Base-by-base conservation (phyloP, 2,888 invertebrate species). In the Malacosoma neustria region DNA sequence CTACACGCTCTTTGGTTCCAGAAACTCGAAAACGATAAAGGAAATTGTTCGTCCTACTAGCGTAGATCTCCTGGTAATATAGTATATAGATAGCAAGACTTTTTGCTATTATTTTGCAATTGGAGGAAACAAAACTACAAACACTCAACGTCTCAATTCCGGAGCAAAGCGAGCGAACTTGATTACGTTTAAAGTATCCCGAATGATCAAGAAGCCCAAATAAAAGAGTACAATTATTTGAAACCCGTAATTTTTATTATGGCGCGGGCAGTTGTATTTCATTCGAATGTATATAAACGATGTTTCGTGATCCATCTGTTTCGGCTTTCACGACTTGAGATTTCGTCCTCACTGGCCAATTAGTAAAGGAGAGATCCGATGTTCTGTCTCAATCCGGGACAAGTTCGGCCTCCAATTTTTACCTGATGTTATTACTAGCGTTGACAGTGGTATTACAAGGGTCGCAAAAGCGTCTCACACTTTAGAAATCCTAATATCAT, bases 101-200 rank as follows among this genome's bases (percentile, higher is more conserved):
- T 79, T 73, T 75, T 67, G 60, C 72, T 72, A 74, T 72, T 75
- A 72, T 65, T 63, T 65, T 65, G 69, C 66, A 81, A 76, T 76
- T 72, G 72, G 69, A 66, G 61, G 71, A 77, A 77, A 70, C 72
- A 72, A 79, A 81, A 79, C 67, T 70, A 69, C 66, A 71, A 74
- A 76, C 76, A 72, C 73, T 71, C 66, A 74, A 80, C 73, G 77
- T 79, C 80, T 82, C 74, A 82, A 81, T 82, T 75, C 66, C 13
- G 30, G 30, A 6, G 31, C 29, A 13, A 29, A 11, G 11, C 13
- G 33, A 36, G 22, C 14, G 33, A 59, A 66, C 65, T 63, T 63
- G 69, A 73, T 76, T 73, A 64, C 66, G 59, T 69, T 68, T 66
- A 57, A 63, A 68, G 59, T 64, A 61, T 62, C 62, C 54, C 49